Evolutionary conservation across 2,113 vertebrate species (phyloP), one percentile per base, ranked within the genome.

Genomic region (Piaya cayana): DNA sequence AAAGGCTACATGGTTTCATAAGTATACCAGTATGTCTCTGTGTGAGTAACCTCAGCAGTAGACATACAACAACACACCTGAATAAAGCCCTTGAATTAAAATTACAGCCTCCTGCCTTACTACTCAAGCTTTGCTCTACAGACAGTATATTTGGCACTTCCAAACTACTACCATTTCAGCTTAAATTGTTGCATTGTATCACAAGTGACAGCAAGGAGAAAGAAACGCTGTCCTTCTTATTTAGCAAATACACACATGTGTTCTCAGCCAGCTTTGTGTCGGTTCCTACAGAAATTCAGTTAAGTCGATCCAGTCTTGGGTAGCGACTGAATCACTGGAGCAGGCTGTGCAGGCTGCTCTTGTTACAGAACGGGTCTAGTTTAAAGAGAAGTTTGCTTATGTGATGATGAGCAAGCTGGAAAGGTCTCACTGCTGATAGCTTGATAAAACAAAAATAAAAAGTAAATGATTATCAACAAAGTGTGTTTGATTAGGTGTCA

Each of bases 401-500:
- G 71, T 14, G 5, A 45, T 67, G 90, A 52, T 72, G 60, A 95
- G 80, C 90, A 90, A 96, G 88, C 36, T 47, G 90, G 49, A 95
- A 95, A 97, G 82, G 87, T 81, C 92, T 88, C 71, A 62, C 55
- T 94, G 94, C 88, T 81, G 80, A 82, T 93, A 86, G 92, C 86
- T 94, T 88, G 88, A 86, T 42, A 83, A 88, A 95, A 86, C 86
- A 69, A 96, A 95, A 95, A 94, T 63, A 59, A 94, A 92, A 87
- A 90, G 79, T 92, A 86, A 88, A 92, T 96, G 15, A 71, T 93
- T 82, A 60, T 88, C 82, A 92, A 78, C 53, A 88, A 95, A 52
- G 68, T 88, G 69, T 84, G 49, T 88, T 97, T 88, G 88, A 84
- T 96, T 84, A 86, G 43, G 92, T 84, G 91, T 95, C 95, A 95